Evolutionary conservation across 2,888 invertebrate genomes (phyloP), one percentile per base, ranked within the genome.

Genomic region (Drosophila stalkeri): DNA sequence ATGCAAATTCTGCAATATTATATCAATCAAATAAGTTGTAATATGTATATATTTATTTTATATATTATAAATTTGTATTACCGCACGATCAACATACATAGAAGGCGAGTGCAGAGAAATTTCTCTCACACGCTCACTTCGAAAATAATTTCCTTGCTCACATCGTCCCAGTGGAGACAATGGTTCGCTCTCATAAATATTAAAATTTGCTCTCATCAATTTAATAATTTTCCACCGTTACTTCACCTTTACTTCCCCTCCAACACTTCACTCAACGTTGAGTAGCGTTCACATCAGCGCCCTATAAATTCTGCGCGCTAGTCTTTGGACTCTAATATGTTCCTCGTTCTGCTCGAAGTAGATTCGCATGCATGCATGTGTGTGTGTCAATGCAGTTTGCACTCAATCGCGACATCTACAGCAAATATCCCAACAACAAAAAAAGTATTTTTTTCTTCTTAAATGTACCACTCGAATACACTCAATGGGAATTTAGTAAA

Each of bases 81-180:
- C 14, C n/a, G 2, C n/a, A 1, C 9, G 1, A 5, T 3, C 0
- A 5, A 2, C n/a, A 11, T 0, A n/a, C 12, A 7, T 2, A 18
- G 1, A 0, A 33, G 51, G 7, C 11, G 18, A 18, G 7, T 7
- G 7, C 7, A 12, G 1, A 54, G 37, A 11, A 12, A 39, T 14
- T 16, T 14, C 16, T 6, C 33, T 0, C n/a, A 7, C 11, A 37
- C 16, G 14, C 31, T 31, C 49, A 20, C 3, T 5, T 5, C 35
- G 1, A 23, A 20, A 1, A 20, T 37, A 37, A 23, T 23, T 37
- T 35, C 23, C 52, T 16, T 1, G 16, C 20, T 37, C 37, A 37
- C 20, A 23, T 23, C 16, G 7, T 37, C 39, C 27, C 27, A 27
- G 27, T 27, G 27, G 6, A 1, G 6, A 6, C 27, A 27, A 6